Conservation (phyloP, 2,888 invertebrate genomes). For the Agriopis marginaria region DNA sequence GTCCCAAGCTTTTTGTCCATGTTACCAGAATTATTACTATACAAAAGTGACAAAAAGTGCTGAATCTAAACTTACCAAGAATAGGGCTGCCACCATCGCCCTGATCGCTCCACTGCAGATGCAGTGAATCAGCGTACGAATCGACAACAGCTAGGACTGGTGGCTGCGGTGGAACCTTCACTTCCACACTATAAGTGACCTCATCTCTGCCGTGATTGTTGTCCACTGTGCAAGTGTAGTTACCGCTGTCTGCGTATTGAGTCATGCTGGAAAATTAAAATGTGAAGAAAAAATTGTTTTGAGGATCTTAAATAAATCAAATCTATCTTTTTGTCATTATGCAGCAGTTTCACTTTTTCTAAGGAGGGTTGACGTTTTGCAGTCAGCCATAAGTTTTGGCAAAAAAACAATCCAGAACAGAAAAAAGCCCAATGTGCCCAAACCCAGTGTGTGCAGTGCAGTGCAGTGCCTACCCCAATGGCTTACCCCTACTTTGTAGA, state of each 20-base stretch:
- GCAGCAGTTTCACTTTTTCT: too few relatives aligned
- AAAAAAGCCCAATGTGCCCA: too few relatives aligned
- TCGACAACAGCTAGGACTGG: slow-evolving; percentile 93
- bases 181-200: slow-evolving; percentile 91
- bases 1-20: too few relatives aligned
- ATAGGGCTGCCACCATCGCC: slow-evolving; percentile 94
- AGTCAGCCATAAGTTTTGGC: background rate
- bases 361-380: too few relatives aligned
- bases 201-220: slow-evolving; percentile 94
- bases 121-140: slow-evolving; percentile 93
- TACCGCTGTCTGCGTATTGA: slow-evolving; percentile 94
- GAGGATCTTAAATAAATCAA: too few relatives aligned
- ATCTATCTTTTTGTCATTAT: too few relatives aligned
- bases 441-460: too few relatives aligned
- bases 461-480: too few relatives aligned
- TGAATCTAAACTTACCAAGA: slow-evolving; percentile 71
- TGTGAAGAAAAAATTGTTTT: background rate
- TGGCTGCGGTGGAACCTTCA: slow-evolving; percentile 94
- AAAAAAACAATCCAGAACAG: background rate
- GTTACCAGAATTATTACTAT: too few relatives aligned
- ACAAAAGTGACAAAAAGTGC: too few relatives aligned
- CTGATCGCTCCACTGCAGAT: slow-evolving; percentile 93
- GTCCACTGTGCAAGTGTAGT: slow-evolving; percentile 95
- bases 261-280: slow-evolving; percentile 75
- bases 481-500: too few relatives aligned